Evolutionary conservation across 2,888 invertebrate genomes (phyloP).

Genomic region (Chironomus riparius): DNA sequence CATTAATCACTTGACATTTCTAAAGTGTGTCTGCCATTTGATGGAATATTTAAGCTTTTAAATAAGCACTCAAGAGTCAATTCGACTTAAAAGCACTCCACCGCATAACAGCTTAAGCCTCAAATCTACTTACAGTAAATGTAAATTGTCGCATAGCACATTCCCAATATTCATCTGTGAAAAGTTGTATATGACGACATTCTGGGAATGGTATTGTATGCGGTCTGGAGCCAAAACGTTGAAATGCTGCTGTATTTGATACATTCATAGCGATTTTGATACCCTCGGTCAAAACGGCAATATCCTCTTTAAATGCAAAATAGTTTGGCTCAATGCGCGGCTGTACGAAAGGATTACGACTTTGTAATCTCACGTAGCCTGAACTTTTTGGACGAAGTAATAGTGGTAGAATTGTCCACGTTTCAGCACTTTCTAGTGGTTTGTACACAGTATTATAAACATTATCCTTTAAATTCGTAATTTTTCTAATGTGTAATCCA

Average conservation of each 20-base stretch:
- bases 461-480: constrained; percentile 64
- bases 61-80: no score
- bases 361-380: constrained; percentile 77
- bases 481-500: constrained; percentile 67
- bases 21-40: constrained; percentile 34
- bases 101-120: no score
- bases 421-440: constrained; percentile 66
- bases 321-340: constrained; percentile 90
- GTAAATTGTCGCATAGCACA: constrained; percentile 72
- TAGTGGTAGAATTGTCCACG: constrained; percentile 75
- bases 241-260: constrained; percentile 70
- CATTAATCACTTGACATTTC: constrained; percentile 35
- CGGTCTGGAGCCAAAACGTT: constrained; percentile 68
- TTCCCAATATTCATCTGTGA: constrained; percentile 79
- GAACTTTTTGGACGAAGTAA: constrained; percentile 76
- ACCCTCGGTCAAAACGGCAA: constrained; percentile 69
- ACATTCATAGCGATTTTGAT: constrained; percentile 74
- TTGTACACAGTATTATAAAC: constrained; percentile 80
- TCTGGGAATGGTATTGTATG: constrained; percentile 75
- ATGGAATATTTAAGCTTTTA: no score
- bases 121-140: constrained; percentile 45
- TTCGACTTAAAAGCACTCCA: no score
- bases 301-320: constrained; percentile 74
- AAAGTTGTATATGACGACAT: constrained; percentile 60
- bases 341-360: constrained; percentile 68